Evolutionary conservation across 2,797 vertebrate genomes (phyloP).

Genomic region (Iguana delicatissima): DNA sequence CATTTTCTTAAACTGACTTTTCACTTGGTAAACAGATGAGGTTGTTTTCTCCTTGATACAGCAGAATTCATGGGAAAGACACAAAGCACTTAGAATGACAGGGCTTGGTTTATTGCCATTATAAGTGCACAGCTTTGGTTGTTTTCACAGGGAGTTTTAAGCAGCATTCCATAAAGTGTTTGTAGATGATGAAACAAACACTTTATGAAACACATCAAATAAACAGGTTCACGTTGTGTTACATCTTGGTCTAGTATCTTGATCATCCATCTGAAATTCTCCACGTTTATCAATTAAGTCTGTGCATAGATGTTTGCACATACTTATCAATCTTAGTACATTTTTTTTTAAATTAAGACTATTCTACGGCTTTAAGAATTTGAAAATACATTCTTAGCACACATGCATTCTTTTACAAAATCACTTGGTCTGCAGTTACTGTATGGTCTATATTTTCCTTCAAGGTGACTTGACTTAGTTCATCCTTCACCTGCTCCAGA

Average conservation of each 20-base stretch:
- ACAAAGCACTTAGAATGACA: neutral
- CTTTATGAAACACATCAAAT: constrained; percentile 26
- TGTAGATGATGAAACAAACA: neutral
- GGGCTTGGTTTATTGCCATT: constrained; percentile 23
- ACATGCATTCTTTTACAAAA: neutral
- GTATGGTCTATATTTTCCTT: neutral
- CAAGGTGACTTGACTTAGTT: neutral
- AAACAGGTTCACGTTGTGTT: constrained; percentile 6
- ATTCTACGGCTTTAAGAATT: constrained; percentile 44
- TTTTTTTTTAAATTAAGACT: constrained; percentile 5
- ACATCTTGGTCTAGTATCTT: constrained; percentile 6
- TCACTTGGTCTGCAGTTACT: neutral
- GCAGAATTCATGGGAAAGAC: constrained; percentile 38
- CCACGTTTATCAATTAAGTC: constrained; percentile 74
- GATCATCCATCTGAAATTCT: constrained; percentile 43
- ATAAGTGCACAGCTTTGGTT: neutral
- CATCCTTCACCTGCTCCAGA: neutral
- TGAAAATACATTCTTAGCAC: constrained; percentile 12
- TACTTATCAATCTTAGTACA: constrained; percentile 47
- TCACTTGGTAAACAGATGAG: constrained; percentile 27
- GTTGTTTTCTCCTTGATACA: constrained; percentile 27
- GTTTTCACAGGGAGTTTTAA: constrained; percentile 32
- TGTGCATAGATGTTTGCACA: constrained; percentile 70
- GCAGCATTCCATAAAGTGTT: constrained; percentile 5
- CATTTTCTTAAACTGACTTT: constrained; percentile 38